These are phyloP conservation scores for Cerceris ruficornis DNA, from an alignment of 2,888 invertebrate genomes.

Conservation along the genomic window DNA sequence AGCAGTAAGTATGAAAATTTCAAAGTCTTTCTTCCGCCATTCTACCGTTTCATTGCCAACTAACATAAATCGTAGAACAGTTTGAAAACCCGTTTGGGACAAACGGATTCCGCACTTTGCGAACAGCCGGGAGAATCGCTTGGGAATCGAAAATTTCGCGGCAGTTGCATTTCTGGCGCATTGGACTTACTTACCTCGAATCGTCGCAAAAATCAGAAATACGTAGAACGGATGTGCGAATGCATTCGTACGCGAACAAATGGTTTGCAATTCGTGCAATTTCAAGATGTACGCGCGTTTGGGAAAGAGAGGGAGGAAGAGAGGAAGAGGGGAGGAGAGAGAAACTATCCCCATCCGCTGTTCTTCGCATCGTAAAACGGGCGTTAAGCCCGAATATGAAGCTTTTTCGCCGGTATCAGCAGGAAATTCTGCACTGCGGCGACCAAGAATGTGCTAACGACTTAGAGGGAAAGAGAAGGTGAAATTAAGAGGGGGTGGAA, in stretches of 20 bases:
- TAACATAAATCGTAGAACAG: too few species aligned
- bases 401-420: conserved; percentile 69
- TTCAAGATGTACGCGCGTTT: conserved; percentile 39
- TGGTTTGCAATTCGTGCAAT: conserved; percentile 42
- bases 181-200: neutral
- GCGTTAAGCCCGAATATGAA: conserved; percentile 67
- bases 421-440: conserved; percentile 64
- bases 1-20: too few species aligned
- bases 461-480: conserved; percentile 40
- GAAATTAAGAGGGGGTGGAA: conserved; percentile 30
- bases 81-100: too few species aligned
- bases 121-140: neutral
- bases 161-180: neutral
- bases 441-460: conserved; percentile 68
- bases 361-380: conserved; percentile 56
- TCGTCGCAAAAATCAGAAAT: neutral
- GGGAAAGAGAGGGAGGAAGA: too few species aligned
- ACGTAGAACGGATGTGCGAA: conserved; percentile 7
- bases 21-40: too few species aligned
- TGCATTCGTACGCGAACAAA: conserved; percentile 23
- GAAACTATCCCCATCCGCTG: conserved; percentile 42
- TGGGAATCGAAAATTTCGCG: neutral
- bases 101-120: too few species aligned
- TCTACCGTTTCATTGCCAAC: too few species aligned
- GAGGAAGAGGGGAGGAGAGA: neutral